Evolutionary conservation across 2,113 vertebrate species (phyloP).

Genomic region (Pachycephala philippinensis): DNA sequence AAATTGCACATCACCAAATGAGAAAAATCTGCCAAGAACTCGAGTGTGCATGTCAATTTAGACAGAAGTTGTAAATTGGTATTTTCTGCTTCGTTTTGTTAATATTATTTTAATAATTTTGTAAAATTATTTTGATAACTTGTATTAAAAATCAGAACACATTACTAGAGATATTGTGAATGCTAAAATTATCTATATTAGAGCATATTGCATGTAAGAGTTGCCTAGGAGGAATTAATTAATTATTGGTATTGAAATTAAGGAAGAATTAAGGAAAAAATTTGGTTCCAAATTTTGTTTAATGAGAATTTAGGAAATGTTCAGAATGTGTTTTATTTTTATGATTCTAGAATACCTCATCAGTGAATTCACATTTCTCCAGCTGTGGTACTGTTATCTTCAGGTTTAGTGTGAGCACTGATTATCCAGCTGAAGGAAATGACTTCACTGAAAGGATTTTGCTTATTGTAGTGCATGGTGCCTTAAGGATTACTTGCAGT

Average conservation of each 20-base stretch:
- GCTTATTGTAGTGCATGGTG: not conserved
- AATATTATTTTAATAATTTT: not conserved
- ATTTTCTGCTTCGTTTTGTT: not conserved
- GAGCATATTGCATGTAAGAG: not conserved
- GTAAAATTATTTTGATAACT: not conserved
- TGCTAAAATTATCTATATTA: not conserved
- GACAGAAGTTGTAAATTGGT: not conserved
- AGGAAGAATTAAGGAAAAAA: not conserved
- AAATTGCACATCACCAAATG: not conserved
- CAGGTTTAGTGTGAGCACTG: not conserved
- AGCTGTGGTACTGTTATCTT: not conserved
- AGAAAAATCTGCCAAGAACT: not conserved
- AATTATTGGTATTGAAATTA: not conserved
- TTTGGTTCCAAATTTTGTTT: not conserved
- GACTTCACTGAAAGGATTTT: not conserved
- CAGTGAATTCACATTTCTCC: not conserved
- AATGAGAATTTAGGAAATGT: not conserved
- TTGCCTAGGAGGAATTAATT: not conserved
- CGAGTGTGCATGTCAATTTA: not conserved
- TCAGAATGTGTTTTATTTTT: not conserved
- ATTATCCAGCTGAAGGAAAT: not conserved
- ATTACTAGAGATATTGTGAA: not conserved
- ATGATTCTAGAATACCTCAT: not conserved
- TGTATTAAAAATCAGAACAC: not conserved
- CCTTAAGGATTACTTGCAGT: not conserved